Conservation (phyloP, 2,888 invertebrate species). For the Eremobia ochroleuca region DNA sequence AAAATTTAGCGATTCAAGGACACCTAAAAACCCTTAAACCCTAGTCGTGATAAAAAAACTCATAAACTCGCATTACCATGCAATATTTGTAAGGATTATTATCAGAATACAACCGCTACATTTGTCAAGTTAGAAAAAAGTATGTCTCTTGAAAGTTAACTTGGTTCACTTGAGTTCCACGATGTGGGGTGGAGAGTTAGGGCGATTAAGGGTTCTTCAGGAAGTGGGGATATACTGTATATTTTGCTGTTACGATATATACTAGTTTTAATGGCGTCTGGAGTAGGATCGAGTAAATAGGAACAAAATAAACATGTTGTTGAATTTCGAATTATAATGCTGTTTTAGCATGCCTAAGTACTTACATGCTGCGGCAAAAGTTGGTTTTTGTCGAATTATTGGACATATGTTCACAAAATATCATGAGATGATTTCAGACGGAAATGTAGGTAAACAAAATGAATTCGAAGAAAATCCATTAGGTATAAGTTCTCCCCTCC, state of each 20-base stretch:
- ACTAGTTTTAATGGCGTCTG: constrained; percentile 40
- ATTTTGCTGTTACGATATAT: constrained; percentile 35
- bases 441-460: background rate
- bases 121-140: constrained; percentile 47
- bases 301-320: background rate
- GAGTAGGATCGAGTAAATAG: background rate
- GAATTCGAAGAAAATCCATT: background rate
- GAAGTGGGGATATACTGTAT: constrained; percentile 40
- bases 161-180: constrained; percentile 55
- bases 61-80: background rate
- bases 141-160: constrained; percentile 57
- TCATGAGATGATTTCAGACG: no score
- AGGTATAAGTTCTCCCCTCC: background rate
- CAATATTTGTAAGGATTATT: constrained; percentile 31
- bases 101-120: constrained; percentile 9
- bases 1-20: background rate
- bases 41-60: background rate
- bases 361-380: background rate
- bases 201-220: constrained; percentile 59
- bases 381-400: background rate
- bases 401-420: background rate
- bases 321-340: background rate
- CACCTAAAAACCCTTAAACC: background rate
- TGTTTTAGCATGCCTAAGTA: background rate
- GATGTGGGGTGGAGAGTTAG: constrained; percentile 57